Conservation (phyloP, 2,113 vertebrate genomes). For the Cyprinodon variegatus region DNA sequence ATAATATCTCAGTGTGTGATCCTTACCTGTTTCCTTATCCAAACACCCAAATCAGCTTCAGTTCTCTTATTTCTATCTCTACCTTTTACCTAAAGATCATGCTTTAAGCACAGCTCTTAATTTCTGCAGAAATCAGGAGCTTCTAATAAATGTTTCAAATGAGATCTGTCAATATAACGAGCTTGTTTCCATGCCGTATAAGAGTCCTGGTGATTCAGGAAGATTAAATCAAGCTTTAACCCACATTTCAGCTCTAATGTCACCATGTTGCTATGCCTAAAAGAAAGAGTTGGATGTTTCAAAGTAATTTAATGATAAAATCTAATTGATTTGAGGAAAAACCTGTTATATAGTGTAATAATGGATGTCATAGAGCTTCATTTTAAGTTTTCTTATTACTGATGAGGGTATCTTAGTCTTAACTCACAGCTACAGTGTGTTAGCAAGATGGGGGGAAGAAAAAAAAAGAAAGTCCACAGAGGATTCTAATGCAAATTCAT, state of each 20-base stretch:
- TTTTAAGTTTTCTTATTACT: slow-evolving; percentile 18
- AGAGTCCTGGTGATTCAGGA: background rate
- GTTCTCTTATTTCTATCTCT: background rate
- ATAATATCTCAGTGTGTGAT: no score
- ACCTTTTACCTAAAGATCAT: background rate
- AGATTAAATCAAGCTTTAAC: background rate
- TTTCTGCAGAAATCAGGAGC: no score
- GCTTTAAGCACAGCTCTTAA: no score
- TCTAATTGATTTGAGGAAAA: slow-evolving; percentile 14
- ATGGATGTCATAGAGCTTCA: slow-evolving; percentile 1
- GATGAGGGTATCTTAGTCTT: slow-evolving; percentile 4
- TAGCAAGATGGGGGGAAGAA: slow-evolving; percentile 3
- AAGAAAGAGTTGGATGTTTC: background rate
- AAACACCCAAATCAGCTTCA: background rate
- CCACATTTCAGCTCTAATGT: background rate
- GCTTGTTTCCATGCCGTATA: background rate
- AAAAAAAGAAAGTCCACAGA: slow-evolving; percentile 31
- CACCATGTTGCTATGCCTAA: background rate
- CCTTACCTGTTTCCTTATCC: no score
- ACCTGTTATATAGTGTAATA: background rate
- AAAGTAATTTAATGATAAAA: slow-evolving; percentile 12
- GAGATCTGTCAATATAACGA: background rate
- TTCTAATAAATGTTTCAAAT: no score
- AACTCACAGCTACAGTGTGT: slow-evolving; percentile 20
- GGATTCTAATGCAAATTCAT: slow-evolving; percentile 64